Base-by-base conservation (phyloP, 2,797 vertebrate genomes). In the Semotilus atromaculatus region DNA sequence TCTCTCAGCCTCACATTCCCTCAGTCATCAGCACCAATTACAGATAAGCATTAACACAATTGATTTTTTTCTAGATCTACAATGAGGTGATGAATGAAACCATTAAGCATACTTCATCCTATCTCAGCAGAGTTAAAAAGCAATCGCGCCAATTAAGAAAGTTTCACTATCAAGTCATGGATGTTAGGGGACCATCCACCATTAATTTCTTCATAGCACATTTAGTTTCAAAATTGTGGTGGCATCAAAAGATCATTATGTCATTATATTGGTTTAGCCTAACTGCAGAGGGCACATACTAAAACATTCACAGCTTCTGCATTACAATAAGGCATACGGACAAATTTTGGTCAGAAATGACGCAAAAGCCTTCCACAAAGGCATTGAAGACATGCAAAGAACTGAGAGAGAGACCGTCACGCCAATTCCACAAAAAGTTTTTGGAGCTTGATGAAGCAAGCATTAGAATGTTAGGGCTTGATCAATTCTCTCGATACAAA, bases 321-420 rank as follows among this genome's bases (percentile, higher is more conserved):
- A 43, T 83, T 79, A 81, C 70, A 70, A 83, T 26, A 82, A 67
- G 74, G 72, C 51, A 78, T 70, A 80, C 43, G 45, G 80, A 87
- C 53, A 31, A 82, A 29, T 70, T 55, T 36, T 10, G 48, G 66
- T 86, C 29, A 70, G 64, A 83, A 86, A 77, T 78, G 34, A 71
- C 14, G 14, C 71, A n/a, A 85, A 79, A 84, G 73, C 48, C 26
- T 86, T 71, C 74, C 80, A 82, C 67, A 40, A 58, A 68, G 82
- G 77, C 58, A 80, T 58, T 48, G 40, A 45, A 66, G 67, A 73
- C 86, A 88, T 88, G 87, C 89, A 86, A 75, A 66, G 19, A 87
- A 76, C 51, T 13, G 58, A 70, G 48, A 36, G 77, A 67, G 51
- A 81, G 53, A 70, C 51, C 29, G 51, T 83, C 81, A 48, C 23